These are phyloP conservation scores for Rhyacichthys aspro DNA, from an alignment of 2,797 vertebrate species.

Conservation along the genomic window DNA sequence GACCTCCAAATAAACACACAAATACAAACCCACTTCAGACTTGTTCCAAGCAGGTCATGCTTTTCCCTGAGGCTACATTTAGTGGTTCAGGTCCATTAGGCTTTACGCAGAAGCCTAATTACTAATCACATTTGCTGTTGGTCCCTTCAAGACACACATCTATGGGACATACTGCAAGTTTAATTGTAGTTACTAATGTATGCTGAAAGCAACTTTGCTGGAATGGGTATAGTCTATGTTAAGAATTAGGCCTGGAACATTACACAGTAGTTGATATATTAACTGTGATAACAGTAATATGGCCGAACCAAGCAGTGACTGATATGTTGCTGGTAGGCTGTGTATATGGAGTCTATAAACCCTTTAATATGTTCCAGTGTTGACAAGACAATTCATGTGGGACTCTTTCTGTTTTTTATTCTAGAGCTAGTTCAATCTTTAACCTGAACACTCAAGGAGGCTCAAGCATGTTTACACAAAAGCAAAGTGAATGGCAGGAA, in stretches of 20 bases:
- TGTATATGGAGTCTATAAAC: no score
- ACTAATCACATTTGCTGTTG: conserved; percentile 7
- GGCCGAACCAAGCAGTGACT: not conserved
- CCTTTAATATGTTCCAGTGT: not conserved
- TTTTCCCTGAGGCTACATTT: conserved; percentile 8
- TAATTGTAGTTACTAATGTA: not conserved
- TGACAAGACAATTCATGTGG: not conserved
- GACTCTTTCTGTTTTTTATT: not conserved
- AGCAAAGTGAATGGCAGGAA: no score
- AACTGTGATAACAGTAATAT: not conserved
- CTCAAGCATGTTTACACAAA: no score
- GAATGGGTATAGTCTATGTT: no score
- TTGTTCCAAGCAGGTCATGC: not conserved
- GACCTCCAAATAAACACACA: conserved; percentile 1
- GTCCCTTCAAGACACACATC: not conserved
- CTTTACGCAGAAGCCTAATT: conserved; percentile 1
- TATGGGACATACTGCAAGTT: conserved; percentile 1
- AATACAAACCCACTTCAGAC: conserved; percentile 1
- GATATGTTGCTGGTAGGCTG: no score
- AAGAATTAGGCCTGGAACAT: no score
- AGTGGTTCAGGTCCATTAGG: conserved; percentile 17
- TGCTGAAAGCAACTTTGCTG: no score
- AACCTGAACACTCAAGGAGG: no score
- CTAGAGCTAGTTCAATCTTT: no score
- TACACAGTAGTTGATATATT: not conserved